Base-by-base conservation (phyloP, 2,888 invertebrate species). In the Salpingus planirostris region DNA sequence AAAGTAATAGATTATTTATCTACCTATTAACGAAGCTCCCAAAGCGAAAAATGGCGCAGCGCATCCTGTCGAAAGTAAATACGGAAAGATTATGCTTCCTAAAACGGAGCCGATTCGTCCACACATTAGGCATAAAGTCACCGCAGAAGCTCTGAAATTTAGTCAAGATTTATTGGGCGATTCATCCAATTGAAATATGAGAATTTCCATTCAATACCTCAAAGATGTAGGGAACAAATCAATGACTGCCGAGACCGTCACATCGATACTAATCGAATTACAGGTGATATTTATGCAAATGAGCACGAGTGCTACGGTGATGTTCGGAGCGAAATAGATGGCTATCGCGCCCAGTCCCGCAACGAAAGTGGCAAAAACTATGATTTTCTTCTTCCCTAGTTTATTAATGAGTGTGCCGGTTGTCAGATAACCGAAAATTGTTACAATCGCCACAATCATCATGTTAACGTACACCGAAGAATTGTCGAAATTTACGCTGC, bases 151-250 rank as follows among this genome's bases (percentile, higher is more conserved):
- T 18, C 5, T 18, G 18, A 6, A 18, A 18, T 5, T 18, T 18
- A n/a, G n/a, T n/a, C n/a, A n/a, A n/a, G n/a, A n/a, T n/a, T n/a
- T n/a, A n/a, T n/a, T n/a, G n/a, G n/a, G n/a, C n/a, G n/a, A n/a
- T n/a, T n/a, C n/a, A n/a, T n/a, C n/a, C n/a, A n/a, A n/a, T n/a
- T n/a, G 18, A 18, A 18, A 7, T 8, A n/a, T n/a, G n/a, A 18
- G 8, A 18, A 18, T 18, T 18, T 18, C 8, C 8, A 8, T 18
- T 18, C 6, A 8, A 7, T 51, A 77, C 78, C 78, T 70, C 3
- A 78, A 57, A 1, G 71, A 67, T 1, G 79, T 78, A 1, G 78
- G 78, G 36, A 79, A 77, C 25, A 77, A 52, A 28, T 75, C 72
- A 0, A 78, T 76, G 35, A 75, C 61, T 47, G 78, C 64, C 58